Conservation (phyloP, 2,113 vertebrate species). For the Leiothrix lutea region DNA sequence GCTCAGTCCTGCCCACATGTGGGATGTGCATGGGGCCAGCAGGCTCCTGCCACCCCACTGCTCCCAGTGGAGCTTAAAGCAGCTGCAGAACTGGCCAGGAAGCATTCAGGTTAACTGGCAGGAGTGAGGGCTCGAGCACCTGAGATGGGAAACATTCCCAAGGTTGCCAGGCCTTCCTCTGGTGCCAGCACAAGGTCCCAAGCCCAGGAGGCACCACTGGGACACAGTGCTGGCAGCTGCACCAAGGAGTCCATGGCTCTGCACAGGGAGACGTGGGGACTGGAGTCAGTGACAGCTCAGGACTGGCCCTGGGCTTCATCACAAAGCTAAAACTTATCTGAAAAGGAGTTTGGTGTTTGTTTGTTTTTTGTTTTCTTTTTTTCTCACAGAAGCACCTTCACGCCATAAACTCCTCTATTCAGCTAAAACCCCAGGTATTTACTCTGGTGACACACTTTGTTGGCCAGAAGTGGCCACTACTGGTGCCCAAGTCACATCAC, state of each 20-base stretch:
- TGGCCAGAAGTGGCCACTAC: accelerated
- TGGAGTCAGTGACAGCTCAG: not conserved
- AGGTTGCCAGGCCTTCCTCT: not conserved
- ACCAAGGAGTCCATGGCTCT: not conserved
- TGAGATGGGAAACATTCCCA: not conserved
- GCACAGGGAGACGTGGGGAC: accelerated
- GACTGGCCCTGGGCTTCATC: not conserved
- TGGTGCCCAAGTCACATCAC: accelerated
- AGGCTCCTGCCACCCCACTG: not conserved
- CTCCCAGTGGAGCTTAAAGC: not conserved
- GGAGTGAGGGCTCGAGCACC: not conserved
- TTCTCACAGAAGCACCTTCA: not conserved
- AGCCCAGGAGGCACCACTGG: accelerated
- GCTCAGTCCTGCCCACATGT: not conserved
- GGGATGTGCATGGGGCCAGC: not conserved
- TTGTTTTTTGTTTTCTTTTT: not conserved
- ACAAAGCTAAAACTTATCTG: not conserved
- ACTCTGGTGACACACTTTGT: not conserved
- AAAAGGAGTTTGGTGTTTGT: not conserved
- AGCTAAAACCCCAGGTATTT: not conserved
- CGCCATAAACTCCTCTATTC: not conserved
- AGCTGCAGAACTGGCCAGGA: not conserved
- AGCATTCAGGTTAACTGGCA: not conserved
- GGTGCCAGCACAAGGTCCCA: accelerated
- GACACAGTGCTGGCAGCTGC: not conserved